These are phyloP conservation scores for Stercorarius parasiticus DNA, from an alignment of 2,113 vertebrate genomes.

Conservation along the genomic window DNA sequence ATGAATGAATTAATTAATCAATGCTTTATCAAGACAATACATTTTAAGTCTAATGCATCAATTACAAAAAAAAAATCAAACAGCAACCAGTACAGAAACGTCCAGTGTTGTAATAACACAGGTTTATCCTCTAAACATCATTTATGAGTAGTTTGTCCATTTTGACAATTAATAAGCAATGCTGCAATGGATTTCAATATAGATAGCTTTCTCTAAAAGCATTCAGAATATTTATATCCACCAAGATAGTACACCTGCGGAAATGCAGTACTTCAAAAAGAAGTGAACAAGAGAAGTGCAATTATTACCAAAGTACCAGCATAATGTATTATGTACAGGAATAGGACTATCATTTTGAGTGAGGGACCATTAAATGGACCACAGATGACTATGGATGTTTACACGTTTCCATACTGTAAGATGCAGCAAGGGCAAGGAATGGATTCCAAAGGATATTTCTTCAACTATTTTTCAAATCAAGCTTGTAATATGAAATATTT, in stretches of 20 bases:
- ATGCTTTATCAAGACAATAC: background rate
- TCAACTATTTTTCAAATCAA: background rate
- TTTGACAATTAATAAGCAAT: background rate
- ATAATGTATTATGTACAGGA: background rate
- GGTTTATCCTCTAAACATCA: background rate
- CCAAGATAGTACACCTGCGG: background rate
- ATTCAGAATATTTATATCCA: background rate
- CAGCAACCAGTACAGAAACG: background rate
- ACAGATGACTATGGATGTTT: background rate
- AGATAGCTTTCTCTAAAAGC: background rate
- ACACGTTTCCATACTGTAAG: background rate
- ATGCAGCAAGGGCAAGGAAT: background rate
- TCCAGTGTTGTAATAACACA: background rate
- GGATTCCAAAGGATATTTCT: background rate
- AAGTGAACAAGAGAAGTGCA: background rate
- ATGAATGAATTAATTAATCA: background rate
- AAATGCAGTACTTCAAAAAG: background rate
- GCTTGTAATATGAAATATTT: background rate
- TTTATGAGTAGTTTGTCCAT: background rate
- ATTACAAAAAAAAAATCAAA: background rate
- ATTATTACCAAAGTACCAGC: background rate
- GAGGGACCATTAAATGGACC: background rate
- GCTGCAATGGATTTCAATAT: background rate
- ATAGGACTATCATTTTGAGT: background rate
- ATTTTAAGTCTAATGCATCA: background rate